phyloP scores from a whole-genome alignment of 2,797 vertebrate species.

The Hirundo rustica region DNA sequence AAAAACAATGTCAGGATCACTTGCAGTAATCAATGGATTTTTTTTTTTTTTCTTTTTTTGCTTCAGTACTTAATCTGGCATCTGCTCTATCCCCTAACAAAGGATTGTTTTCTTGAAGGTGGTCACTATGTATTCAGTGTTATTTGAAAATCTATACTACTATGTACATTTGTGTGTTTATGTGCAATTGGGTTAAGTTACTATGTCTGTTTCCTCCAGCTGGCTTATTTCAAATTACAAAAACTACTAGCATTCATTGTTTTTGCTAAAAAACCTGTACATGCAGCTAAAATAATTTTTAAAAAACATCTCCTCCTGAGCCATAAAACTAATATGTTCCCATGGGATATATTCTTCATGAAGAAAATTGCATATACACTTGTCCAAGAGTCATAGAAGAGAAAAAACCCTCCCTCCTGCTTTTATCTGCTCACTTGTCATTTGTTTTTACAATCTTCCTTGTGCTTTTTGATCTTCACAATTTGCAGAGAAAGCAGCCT shows the following conservation, averaged over 20 bases:
- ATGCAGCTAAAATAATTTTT: background rate
- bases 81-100: conserved; percentile 3
- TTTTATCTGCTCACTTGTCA: background rate
- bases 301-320: background rate
- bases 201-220: background rate
- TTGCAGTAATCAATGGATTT: conserved; percentile 28
- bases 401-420: background rate
- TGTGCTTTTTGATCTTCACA: background rate
- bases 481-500: background rate
- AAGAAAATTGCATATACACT: background rate
- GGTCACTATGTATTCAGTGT: background rate
- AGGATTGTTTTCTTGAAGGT: conserved; percentile 5
- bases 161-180: background rate
- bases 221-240: conserved; percentile 32
- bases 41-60: conserved; percentile 42
- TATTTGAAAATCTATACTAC: conserved; percentile 42
- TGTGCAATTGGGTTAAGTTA: background rate
- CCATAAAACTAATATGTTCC: background rate
- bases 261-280: background rate
- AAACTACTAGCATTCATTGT: conserved; percentile 29
- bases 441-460: background rate
- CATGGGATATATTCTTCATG: background rate
- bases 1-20: background rate
- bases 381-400: background rate
- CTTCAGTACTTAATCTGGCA: background rate